Evolutionary conservation across 2,113 vertebrate genomes (phyloP).

Genomic region (Bos javanicus): DNA sequence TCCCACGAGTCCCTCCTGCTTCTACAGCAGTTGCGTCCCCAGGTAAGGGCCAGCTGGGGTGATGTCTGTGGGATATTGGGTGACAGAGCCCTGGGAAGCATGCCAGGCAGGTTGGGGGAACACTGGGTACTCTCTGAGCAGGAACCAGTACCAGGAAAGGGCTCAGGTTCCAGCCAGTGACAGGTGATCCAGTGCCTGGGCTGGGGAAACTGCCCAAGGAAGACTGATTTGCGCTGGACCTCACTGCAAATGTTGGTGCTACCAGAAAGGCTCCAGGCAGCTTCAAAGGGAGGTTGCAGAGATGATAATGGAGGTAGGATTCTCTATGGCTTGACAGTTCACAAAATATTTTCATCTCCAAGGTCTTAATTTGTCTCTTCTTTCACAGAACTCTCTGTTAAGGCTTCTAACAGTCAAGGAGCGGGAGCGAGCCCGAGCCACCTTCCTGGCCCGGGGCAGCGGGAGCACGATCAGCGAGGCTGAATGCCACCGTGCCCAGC

Average conservation of each 20-base stretch:
- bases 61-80: not conserved
- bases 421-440: slow-evolving; percentile 83
- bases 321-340: not conserved
- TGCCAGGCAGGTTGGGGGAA: not conserved
- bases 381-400: slow-evolving; percentile 89
- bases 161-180: not conserved
- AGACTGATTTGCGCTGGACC: not conserved
- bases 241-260: not conserved
- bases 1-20: slow-evolving; percentile 93
- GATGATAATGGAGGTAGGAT: not conserved
- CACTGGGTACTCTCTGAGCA: not conserved
- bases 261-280: not conserved
- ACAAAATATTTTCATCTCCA: not conserved
- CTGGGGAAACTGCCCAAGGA: not conserved
- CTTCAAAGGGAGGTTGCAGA: not conserved
- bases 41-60: slow-evolving; percentile 80
- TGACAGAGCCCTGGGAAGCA: not conserved
- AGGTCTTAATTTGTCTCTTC: slow-evolving; percentile 21
- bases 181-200: not conserved
- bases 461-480: slow-evolving; percentile 82
- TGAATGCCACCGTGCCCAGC: slow-evolving; percentile 86
- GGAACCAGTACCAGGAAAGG: not conserved
- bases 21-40: slow-evolving; percentile 89
- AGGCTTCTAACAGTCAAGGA: slow-evolving; percentile 92
- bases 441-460: slow-evolving; percentile 86